A percentile compares a stretch with the other conserved stretches of the same genome.
phyloP scores from a whole-genome alignment of 2,888 invertebrate species.

The Meloe dianella region DNA sequence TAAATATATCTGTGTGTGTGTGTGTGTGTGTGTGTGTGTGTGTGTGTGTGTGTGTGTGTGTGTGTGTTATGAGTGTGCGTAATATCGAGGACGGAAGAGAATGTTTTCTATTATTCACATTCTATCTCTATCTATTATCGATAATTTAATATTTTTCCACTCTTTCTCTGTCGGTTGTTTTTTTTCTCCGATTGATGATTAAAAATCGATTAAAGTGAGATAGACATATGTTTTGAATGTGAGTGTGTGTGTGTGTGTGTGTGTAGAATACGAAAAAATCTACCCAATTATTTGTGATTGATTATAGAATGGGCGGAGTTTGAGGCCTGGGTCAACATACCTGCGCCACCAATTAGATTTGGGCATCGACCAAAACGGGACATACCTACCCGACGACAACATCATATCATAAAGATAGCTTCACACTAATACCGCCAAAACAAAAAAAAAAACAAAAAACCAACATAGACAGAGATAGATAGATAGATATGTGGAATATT shows the following conservation, averaged over 20 bases:
- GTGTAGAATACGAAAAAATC: background rate
- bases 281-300: background rate
- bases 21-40: conserved; percentile 14
- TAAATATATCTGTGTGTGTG: background rate
- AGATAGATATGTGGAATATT: background rate
- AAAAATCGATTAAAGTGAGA: background rate
- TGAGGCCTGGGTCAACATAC: background rate
- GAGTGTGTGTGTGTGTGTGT: too few species aligned
- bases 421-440: too few species aligned
- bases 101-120: background rate
- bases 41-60: background rate
- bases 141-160: background rate
- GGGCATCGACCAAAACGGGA: background rate
- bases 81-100: conserved; percentile 32
- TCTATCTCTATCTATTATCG: background rate
- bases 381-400: background rate
- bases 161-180: too few species aligned
- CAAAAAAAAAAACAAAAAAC: background rate
- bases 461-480: background rate
- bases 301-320: background rate
- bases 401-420: too few species aligned
- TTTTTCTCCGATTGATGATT: background rate
- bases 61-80: conserved; percentile 29
- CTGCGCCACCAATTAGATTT: conserved; percentile 3
- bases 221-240: background rate